These are phyloP conservation scores for Salticus scenicus DNA, from an alignment of 2,888 invertebrate species.

Conservation along the genomic window DNA sequence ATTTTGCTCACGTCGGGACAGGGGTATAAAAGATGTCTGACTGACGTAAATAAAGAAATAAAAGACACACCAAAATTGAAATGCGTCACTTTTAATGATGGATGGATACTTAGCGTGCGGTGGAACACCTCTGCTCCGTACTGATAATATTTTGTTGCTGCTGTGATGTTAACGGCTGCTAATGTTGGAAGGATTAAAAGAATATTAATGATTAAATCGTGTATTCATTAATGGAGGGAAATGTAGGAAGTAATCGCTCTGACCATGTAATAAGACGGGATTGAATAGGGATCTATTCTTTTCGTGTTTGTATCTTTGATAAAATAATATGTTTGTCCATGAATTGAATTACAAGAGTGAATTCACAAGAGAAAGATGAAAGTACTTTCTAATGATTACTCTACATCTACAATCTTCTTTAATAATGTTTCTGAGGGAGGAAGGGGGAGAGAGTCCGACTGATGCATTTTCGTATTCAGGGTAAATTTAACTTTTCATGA, in stretches of 20 bases:
- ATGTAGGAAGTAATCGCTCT: neutral
- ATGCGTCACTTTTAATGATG: neutral
- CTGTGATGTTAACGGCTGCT: neutral
- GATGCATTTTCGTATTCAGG: too few species aligned
- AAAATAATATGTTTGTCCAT: too few species aligned
- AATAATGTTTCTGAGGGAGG: too few species aligned
- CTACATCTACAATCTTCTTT: too few species aligned
- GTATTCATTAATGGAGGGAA: neutral
- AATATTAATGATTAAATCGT: neutral
- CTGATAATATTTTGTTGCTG: neutral
- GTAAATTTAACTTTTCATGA: too few species aligned
- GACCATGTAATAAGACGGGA: too few species aligned
- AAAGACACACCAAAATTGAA: slow-evolving; percentile 3
- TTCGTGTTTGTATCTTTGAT: too few species aligned
- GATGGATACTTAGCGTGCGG: neutral
- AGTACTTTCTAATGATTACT: too few species aligned
- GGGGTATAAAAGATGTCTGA: neutral
- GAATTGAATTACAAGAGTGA: too few species aligned
- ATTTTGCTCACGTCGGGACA: neutral
- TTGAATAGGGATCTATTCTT: neutral
- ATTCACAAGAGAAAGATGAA: too few species aligned
- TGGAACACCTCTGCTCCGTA: neutral
- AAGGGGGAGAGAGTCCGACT: too few species aligned
- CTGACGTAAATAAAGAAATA: slow-evolving; percentile 1
- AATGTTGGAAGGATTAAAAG: neutral